These are phyloP conservation scores for Eristalis tenax DNA, from an alignment of 2,888 invertebrate species.

Conservation along the genomic window DNA sequence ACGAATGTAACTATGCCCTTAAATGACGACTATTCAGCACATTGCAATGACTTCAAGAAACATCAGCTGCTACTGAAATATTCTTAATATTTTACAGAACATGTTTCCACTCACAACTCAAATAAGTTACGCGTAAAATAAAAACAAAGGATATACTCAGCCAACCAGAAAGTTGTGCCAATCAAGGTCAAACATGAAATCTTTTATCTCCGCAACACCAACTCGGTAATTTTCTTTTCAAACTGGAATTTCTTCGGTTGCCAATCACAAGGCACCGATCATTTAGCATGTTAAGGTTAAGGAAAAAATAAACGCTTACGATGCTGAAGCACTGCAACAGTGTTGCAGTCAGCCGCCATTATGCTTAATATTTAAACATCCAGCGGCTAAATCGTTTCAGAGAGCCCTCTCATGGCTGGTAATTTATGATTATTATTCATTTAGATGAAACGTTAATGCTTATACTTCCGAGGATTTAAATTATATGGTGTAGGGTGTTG, in stretches of 20 bases:
- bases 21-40: too few relatives aligned
- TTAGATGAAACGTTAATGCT: background rate
- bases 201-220: background rate
- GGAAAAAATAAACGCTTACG: background rate
- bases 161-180: background rate
- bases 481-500: background rate
- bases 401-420: background rate
- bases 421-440: constrained; percentile 11
- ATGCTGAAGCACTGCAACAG: constrained; percentile 16
- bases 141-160: too few relatives aligned
- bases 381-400: background rate
- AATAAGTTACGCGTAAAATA: too few relatives aligned
- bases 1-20: too few relatives aligned
- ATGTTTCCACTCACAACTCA: too few relatives aligned
- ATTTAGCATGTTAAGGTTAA: background rate
- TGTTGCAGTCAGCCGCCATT: constrained; percentile 39
- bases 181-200: background rate
- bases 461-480: background rate
- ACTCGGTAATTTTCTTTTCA: background rate
- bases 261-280: background rate
- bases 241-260: background rate
- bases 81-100: too few relatives aligned
- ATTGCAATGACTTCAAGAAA: too few relatives aligned
- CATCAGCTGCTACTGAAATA: too few relatives aligned
- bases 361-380: constrained; percentile 42